These are phyloP conservation scores for Dicerorhinus sumatrensis DNA, from an alignment of 2,113 vertebrate genomes.

Conservation along the genomic window DNA sequence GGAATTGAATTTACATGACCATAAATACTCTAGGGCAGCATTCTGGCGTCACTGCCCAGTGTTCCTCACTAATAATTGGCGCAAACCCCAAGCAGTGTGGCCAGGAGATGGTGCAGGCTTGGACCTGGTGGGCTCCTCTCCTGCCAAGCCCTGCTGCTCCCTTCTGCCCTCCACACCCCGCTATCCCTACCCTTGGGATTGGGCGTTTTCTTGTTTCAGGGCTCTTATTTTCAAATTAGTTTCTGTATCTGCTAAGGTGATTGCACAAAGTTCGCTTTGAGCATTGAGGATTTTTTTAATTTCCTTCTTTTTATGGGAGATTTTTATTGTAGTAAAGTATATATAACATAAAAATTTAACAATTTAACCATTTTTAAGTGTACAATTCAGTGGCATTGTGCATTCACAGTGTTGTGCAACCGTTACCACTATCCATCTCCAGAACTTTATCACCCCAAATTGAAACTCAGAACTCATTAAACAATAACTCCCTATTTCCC, in stretches of 20 bases:
- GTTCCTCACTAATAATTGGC: neutral
- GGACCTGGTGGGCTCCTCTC: neutral
- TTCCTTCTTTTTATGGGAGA: neutral
- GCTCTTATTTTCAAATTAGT: neutral
- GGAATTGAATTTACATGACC: neutral
- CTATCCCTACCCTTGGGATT: neutral
- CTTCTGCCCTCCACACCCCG: neutral
- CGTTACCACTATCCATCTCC: neutral
- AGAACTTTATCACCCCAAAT: neutral
- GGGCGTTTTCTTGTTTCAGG: neutral
- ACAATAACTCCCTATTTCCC: neutral
- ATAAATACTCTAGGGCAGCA: neutral
- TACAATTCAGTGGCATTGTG: neutral
- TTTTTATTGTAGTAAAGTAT: neutral
- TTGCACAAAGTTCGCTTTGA: neutral
- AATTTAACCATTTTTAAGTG: neutral
- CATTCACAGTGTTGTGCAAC: neutral
- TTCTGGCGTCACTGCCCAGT: neutral
- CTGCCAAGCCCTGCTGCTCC: neutral
- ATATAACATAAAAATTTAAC: neutral
- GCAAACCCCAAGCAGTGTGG: neutral
- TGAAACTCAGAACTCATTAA: neutral
- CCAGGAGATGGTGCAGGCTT: accelerated
- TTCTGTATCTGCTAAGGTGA: neutral
- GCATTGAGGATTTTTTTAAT: neutral